phyloP scores from a whole-genome alignment of 2,113 vertebrate species.

The Piaya cayana region DNA sequence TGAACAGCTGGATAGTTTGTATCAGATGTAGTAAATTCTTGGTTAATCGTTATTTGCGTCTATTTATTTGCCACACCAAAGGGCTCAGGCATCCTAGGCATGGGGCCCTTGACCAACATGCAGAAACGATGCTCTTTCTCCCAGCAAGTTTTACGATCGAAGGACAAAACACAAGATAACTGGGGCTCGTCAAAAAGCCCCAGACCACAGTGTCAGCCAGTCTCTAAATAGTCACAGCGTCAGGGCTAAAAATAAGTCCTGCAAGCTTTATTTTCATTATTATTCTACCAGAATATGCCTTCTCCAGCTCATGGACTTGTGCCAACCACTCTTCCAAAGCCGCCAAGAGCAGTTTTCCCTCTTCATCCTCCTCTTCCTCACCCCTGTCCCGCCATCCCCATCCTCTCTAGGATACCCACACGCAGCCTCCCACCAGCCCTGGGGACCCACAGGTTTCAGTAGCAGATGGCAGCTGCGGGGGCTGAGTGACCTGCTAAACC shows the following conservation, averaged over 20 bases:
- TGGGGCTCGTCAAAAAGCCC: not conserved
- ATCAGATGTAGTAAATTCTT: not conserved
- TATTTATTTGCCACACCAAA: constrained; percentile 1
- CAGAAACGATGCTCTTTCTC: not conserved
- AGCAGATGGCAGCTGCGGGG: constrained; percentile 55
- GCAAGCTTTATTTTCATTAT: constrained; percentile 14
- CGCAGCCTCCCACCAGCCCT: fast-evolving
- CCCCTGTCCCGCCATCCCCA: not conserved
- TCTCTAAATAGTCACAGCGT: constrained; percentile 14
- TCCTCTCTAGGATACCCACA: not conserved
- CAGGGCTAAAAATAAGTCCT: constrained; percentile 48
- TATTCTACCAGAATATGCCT: constrained; percentile 1
- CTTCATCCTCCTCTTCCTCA: not conserved
- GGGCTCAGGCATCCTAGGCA: constrained; percentile 3
- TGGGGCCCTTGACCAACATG: not conserved
- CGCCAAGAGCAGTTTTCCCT: not conserved
- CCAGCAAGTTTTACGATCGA: not conserved
- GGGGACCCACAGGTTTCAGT: not conserved
- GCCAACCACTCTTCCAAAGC: not conserved
- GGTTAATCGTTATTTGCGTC: not conserved
- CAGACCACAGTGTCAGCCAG: constrained; percentile 42
- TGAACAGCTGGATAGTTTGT: not conserved
- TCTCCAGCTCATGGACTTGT: not conserved
- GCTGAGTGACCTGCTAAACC: not conserved
- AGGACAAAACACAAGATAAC: constrained; percentile 27